These are phyloP conservation scores for Hermaeophaga mercurialis DNA, from an alignment of 2,888 invertebrate genomes.

Conservation along the genomic window DNA sequence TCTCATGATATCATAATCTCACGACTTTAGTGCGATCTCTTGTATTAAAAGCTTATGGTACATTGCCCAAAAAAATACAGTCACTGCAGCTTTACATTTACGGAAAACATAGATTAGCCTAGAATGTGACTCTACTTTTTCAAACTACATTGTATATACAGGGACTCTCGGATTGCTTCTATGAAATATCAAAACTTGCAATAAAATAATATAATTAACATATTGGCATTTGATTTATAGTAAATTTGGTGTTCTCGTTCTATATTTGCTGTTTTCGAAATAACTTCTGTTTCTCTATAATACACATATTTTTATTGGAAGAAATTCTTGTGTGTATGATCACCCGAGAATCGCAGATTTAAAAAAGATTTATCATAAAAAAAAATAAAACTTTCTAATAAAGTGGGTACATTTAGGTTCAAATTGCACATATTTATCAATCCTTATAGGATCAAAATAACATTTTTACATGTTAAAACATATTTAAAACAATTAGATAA, in stretches of 20 bases:
- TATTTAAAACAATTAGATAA: slow-evolving; percentile 7
- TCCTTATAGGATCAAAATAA: slow-evolving; percentile 26
- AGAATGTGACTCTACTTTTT: slow-evolving; percentile 27
- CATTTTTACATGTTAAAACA: background rate
- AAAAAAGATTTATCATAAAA: no score
- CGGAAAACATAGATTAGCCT: background rate
- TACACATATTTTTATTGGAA: no score
- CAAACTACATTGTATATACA: slow-evolving; percentile 8
- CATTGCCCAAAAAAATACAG: slow-evolving; percentile 31
- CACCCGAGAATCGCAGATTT: background rate
- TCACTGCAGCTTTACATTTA: slow-evolving; percentile 18
- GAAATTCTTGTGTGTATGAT: no score
- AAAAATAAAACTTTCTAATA: slow-evolving; percentile 2
- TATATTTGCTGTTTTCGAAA: no score
- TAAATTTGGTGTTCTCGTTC: no score
- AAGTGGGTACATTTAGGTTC: slow-evolving; percentile 21
- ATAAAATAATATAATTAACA: no score
- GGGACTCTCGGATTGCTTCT: background rate
- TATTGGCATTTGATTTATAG: no score
- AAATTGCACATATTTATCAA: slow-evolving; percentile 39
- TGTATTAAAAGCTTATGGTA: slow-evolving; percentile 42
- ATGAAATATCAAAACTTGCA: no score
- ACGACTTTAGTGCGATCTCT: no score
- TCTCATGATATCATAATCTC: no score
- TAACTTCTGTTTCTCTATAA: no score